These are phyloP conservation scores for Scolanthus callimorphus DNA, from an alignment of 92 coral and sea anemone genomes.

Conservation along the genomic window DNA sequence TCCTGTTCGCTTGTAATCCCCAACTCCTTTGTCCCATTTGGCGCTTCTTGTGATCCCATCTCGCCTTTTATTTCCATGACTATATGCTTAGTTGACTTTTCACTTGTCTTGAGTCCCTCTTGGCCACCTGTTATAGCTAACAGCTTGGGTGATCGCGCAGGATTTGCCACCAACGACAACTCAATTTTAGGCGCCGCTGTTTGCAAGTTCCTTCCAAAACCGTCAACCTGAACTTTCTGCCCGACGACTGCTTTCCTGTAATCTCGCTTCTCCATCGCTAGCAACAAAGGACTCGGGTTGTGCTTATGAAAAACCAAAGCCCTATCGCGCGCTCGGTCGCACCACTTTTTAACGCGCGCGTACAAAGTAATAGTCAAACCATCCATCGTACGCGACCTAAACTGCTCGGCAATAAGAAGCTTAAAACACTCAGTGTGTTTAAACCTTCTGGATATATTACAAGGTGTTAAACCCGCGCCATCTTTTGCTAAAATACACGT, in stretches of 20 bases:
- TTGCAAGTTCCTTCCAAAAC: conserved; percentile 76
- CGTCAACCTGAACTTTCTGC: conserved; percentile 88
- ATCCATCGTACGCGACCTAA: conserved; percentile 79
- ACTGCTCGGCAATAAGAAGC: conserved; percentile 88
- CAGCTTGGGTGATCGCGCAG: conserved; percentile 24
- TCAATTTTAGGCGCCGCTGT: conserved; percentile 59
- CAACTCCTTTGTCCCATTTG: too few relatives aligned
- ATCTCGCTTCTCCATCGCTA: conserved; percentile 73
- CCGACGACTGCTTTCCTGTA: conserved; percentile 78
- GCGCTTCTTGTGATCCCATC: too few relatives aligned
- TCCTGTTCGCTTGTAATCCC: too few relatives aligned
- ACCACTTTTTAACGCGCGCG: conserved; percentile 92
- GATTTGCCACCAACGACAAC: conserved; percentile 35
- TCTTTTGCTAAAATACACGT: conserved; percentile 89
- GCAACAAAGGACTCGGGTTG: conserved; percentile 66
- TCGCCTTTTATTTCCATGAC: too few relatives aligned
- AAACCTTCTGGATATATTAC: conserved; percentile 80
- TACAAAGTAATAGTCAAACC: conserved; percentile 77
- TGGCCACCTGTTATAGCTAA: conserved; percentile 56
- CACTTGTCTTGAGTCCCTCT: conserved; percentile 12
- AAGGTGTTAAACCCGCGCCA: conserved; percentile 86
- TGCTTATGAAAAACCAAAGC: conserved; percentile 83
- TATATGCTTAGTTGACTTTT: conserved; percentile 36
- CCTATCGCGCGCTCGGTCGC: conserved; percentile 85
- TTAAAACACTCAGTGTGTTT: conserved; percentile 88